Conservation (phyloP, 2,888 invertebrate genomes). For the Athetis lepigone region DNA sequence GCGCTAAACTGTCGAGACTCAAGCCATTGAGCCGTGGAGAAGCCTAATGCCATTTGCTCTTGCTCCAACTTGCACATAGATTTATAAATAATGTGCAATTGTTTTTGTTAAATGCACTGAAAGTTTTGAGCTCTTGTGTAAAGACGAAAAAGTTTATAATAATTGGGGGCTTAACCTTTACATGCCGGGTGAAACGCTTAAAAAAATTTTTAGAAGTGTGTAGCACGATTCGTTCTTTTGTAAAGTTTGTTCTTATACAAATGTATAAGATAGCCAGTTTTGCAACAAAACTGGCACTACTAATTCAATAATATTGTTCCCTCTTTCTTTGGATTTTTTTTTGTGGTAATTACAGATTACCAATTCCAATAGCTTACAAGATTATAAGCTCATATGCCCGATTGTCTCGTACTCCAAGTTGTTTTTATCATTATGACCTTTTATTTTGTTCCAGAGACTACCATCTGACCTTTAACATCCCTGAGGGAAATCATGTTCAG, state of each 20-base stretch:
- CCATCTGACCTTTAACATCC: conserved; percentile 13
- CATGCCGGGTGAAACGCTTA: too few relatives aligned
- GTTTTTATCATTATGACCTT: not conserved
- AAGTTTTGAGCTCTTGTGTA: conserved; percentile 1
- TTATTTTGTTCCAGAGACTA: conserved; percentile 13
- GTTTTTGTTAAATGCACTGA: conserved; percentile 38
- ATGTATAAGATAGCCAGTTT: too few relatives aligned
- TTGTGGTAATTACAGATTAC: not conserved
- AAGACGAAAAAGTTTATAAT: not conserved
- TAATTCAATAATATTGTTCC: too few relatives aligned
- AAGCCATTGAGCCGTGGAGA: conserved; percentile 78
- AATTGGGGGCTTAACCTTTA: not conserved
- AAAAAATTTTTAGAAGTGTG: too few relatives aligned
- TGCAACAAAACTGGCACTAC: too few relatives aligned
- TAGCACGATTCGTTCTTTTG: too few relatives aligned
- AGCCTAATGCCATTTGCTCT: conserved; percentile 80
- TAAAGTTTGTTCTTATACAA: too few relatives aligned
- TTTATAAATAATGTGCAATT: conserved; percentile 63
- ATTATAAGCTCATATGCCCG: not conserved
- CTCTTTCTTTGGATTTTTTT: not conserved
- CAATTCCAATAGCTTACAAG: too few relatives aligned
- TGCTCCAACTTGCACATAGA: conserved; percentile 72
- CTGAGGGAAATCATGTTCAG: conserved; percentile 38
- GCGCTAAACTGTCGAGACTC: conserved; percentile 60
- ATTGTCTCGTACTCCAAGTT: not conserved